Base-by-base conservation (phyloP, 2,888 invertebrate species). In the Pelosia muscerda region DNA sequence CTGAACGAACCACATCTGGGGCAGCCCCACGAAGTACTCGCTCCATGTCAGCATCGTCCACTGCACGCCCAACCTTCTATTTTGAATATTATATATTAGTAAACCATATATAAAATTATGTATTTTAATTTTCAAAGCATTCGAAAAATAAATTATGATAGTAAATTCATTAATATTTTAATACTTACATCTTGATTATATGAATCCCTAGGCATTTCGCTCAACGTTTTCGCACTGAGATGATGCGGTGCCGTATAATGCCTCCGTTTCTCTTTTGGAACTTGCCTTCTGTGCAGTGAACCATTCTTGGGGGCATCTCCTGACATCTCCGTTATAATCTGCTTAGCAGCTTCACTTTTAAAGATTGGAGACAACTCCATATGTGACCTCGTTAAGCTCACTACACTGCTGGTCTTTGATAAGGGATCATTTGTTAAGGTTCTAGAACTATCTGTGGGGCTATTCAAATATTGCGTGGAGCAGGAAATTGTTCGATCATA, bases 31-130 rank as follows among this genome's bases (percentile, higher is more conserved):
- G 95, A 34, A 98, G 90, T 0, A 97, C 98, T 42, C 97, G 95
- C 89, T 98, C 98, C 97, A 98, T 97, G 85, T 98, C 98, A 57
- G 98, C 95, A 90, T 98, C 98, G 86, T 98, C 98, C 62, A 97
- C 95, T 9, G 97, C 97, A 64, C 97, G 95, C 80, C 96, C 95
- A 71, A 90, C 76, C 74, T 91, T 92, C 94, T 93, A 49, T n/a
- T n/a, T n/a, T n/a, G n/a, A n/a, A n/a, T n/a, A n/a, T n/a, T n/a
- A n/a, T n/a, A n/a, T n/a, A n/a, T n/a, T n/a, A n/a, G n/a, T n/a
- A n/a, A n/a, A n/a, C n/a, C n/a, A n/a, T n/a, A n/a, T n/a, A n/a
- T n/a, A n/a, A n/a, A n/a, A 13, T 13, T 2, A 13, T 13, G 2
- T 38, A 13, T 4, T 38, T 38, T 38, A 11, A 13, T 1, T 2